These are phyloP conservation scores for Ophioderma brevispina DNA, from an alignment of 35 echinoderm and acorn worm genomes.

Conservation along the genomic window DNA sequence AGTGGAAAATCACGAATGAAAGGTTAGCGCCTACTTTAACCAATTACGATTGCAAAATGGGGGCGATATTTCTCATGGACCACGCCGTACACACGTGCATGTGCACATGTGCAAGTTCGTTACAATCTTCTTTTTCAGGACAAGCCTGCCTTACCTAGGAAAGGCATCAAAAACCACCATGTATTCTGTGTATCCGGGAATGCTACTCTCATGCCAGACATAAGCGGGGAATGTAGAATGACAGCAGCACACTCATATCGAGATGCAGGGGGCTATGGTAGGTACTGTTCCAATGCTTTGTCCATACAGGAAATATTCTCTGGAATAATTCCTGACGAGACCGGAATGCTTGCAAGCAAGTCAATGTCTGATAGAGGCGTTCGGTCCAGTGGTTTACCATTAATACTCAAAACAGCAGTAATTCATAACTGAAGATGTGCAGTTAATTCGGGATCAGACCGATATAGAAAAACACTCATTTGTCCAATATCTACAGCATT, in stretches of 20 bases:
- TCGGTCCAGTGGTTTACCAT: constrained; percentile 86
- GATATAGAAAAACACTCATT: constrained; percentile 92
- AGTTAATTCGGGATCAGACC: constrained; percentile 90
- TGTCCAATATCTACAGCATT: constrained; percentile 98
- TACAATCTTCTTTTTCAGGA: too few species aligned
- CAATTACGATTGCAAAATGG: too few species aligned
- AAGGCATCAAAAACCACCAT: constrained; percentile 97
- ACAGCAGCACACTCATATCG: constrained; percentile 98
- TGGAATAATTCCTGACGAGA: constrained; percentile 67
- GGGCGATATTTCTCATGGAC: too few species aligned
- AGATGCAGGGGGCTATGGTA: constrained; percentile 92
- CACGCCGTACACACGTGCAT: too few species aligned
- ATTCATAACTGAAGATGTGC: constrained; percentile 97
- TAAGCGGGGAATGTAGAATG: constrained; percentile 93
- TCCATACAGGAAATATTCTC: constrained; percentile 97
- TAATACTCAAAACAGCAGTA: constrained; percentile 52
- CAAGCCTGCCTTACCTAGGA: constrained; percentile 75
- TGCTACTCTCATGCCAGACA: constrained; percentile 96
- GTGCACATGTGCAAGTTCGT: too few species aligned
- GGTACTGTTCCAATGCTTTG: constrained; percentile 99
- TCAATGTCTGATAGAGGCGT: constrained; percentile 98
- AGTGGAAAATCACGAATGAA: too few species aligned
- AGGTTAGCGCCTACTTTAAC: too few species aligned
- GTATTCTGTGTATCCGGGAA: constrained; percentile 91
- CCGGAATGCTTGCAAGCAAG: constrained; percentile 87